These are phyloP conservation scores for Trichonephila clavipes DNA, from an alignment of 1,140 invertebrate species.

Conservation along the genomic window DNA sequence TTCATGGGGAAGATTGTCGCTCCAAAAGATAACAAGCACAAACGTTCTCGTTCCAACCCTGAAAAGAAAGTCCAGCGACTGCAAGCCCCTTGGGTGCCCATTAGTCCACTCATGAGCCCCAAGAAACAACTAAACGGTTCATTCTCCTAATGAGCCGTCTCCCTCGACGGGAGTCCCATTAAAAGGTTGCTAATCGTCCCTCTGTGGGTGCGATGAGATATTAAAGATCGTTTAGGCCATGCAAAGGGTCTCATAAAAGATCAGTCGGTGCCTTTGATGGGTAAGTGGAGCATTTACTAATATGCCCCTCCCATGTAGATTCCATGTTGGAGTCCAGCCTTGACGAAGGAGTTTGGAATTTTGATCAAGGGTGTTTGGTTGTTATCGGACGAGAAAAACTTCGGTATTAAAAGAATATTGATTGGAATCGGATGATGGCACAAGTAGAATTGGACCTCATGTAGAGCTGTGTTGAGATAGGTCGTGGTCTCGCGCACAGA, in stretches of 20 bases:
- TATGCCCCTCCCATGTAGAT: neutral
- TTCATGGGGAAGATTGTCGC: no score
- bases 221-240: neutral
- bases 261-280: neutral
- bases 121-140: conserved; percentile 38
- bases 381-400: neutral
- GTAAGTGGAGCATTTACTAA: conserved; percentile 58
- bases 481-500: no score
- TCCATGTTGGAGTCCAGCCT: neutral
- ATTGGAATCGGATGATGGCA: neutral
- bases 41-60: neutral
- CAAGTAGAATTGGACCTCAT: neutral
- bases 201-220: neutral
- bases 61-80: neutral
- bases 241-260: conserved; percentile 14
- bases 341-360: neutral
- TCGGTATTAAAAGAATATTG: neutral
- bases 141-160: conserved; percentile 42
- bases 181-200: conserved; percentile 23
- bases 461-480: neutral
- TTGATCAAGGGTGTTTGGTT: neutral
- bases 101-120: neutral
- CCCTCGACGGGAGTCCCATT: neutral
- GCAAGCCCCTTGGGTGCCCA: conserved; percentile 11
- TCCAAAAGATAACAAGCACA: neutral